Base-by-base conservation (phyloP, 2,888 invertebrate genomes). In the Mythimna albipuncta region DNA sequence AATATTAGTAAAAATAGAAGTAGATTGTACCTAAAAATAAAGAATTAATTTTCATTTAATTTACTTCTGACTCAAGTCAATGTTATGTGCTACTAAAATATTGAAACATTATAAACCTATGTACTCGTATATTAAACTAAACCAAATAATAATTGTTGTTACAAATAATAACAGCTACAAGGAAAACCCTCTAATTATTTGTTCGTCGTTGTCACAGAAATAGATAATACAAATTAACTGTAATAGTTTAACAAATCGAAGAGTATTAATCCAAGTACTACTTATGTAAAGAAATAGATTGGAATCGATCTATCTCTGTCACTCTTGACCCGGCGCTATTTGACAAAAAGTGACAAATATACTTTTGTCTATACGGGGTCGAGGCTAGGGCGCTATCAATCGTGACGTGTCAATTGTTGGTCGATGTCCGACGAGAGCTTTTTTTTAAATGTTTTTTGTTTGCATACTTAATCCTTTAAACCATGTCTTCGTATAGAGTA, bases 301-400 rank as follows among this genome's bases (percentile, higher is more conserved):
- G 54, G 52, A 67, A 75, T 83, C 77, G 61, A 87, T 89, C 82
- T 70, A 78, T 88, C 88, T 84, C 79, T 82, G 86, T 87, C 88
- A 82, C 72, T 81, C 81, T 69, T 80, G 83, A 79, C 77, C 84
- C 67, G 66, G 62, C 68, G 65, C 85, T 81, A 78, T 83, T 80
- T 73, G 88, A 69, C 81, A 82, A 83, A 88, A 82, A 74, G 86
- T 80, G 86, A 84, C 85, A 84, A 82, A 84, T 79, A 85, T 84
- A 82, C 79, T 78, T 75, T 72, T 77, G 72, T 81, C 73, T 84
- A 68, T 79, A 62, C 67, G 68, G 66, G 82, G 78, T 84, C 81
- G 81, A 76, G 72, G 78, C 62, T 72, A 57, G 62, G 63, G 41
- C 68, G 68, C 80, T 85, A 90, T 90, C 89, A 90, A 89, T 90